A percentile compares a stretch with the other conserved stretches of the same genome.
phyloP scores from a whole-genome alignment of 2,113 vertebrate genomes.

The Guaruba guarouba region DNA sequence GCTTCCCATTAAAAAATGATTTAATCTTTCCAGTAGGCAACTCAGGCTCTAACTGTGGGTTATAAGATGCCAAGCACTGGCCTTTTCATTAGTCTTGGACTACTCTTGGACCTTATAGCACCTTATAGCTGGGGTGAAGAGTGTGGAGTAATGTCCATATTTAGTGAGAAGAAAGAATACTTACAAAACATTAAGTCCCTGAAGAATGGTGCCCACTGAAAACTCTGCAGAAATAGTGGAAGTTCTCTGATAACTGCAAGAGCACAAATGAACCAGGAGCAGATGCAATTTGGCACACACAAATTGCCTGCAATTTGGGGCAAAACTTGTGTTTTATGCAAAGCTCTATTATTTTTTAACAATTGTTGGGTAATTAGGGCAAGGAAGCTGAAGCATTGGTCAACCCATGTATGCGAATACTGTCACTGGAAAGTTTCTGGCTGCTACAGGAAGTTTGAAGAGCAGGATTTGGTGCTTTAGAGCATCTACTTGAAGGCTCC shows the following conservation, averaged over 20 bases:
- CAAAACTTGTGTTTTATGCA: not conserved
- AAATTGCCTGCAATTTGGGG: not conserved
- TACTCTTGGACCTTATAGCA: not conserved
- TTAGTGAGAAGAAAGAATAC: not conserved
- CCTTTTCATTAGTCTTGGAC: not conserved
- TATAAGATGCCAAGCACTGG: not conserved
- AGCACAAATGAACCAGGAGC: not conserved
- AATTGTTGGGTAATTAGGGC: not conserved
- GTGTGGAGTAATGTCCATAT: not conserved
- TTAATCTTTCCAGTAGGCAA: not conserved
- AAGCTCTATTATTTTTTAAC: not conserved
- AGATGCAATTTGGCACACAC: not conserved
- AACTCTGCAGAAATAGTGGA: not conserved
- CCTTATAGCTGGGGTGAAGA: not conserved
- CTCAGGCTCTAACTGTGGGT: not conserved
- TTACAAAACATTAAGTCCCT: not conserved
- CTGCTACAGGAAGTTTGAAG: not conserved
- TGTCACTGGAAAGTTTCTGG: not conserved
- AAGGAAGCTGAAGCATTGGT: not conserved
- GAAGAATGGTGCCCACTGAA: not conserved
- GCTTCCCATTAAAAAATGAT: not conserved
- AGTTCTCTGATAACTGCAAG: not conserved
- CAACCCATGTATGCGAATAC: rapidly evolving
- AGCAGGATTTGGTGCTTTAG: not conserved
- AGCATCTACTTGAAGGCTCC: not conserved